Percentiles rank a stretch among this genome's conserved stretches.
phyloP scores from a whole-genome alignment of 2,113 vertebrate species.

The Vicugna pacos region DNA sequence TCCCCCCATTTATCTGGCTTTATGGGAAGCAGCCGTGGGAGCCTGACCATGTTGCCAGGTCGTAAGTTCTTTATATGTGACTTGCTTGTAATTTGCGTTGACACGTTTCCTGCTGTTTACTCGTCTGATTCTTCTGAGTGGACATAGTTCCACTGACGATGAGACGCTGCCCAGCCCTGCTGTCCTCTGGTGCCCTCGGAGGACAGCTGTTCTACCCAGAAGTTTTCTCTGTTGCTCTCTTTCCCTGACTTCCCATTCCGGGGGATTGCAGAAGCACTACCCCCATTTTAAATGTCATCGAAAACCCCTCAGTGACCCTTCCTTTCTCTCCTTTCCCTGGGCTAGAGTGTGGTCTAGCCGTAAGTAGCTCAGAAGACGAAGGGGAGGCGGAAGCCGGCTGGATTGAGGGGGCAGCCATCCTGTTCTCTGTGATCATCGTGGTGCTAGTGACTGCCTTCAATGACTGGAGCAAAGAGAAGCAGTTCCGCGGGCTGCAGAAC shows the following conservation, averaged over 20 bases:
- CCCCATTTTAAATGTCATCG: background rate
- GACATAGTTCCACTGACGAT: background rate
- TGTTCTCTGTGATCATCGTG: slow-evolving; percentile 97
- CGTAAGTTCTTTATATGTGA: rapidly evolving
- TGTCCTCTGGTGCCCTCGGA: background rate
- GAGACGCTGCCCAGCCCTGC: background rate
- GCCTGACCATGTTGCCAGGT: background rate
- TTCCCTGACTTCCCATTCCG: background rate
- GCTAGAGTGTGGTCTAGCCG: slow-evolving; percentile 89
- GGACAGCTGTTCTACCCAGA: background rate
- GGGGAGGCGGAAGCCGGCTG: slow-evolving; percentile 95
- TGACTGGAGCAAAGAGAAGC: slow-evolving; percentile 99
- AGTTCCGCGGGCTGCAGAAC: slow-evolving; percentile 97
- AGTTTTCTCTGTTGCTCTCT: background rate
- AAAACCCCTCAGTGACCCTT: background rate
- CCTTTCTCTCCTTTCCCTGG: background rate
- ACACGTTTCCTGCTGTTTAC: background rate
- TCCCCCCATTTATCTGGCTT: background rate
- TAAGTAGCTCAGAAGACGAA: slow-evolving; percentile 90
- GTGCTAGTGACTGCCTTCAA: slow-evolving; percentile 98
- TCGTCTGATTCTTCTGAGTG: background rate
- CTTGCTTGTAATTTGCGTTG: background rate
- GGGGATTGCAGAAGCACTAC: background rate
- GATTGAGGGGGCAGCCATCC: slow-evolving; percentile 98
- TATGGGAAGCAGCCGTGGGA: background rate